Conservation (phyloP, 1,140 invertebrate species). For the Heliconius hewitsoni region DNA sequence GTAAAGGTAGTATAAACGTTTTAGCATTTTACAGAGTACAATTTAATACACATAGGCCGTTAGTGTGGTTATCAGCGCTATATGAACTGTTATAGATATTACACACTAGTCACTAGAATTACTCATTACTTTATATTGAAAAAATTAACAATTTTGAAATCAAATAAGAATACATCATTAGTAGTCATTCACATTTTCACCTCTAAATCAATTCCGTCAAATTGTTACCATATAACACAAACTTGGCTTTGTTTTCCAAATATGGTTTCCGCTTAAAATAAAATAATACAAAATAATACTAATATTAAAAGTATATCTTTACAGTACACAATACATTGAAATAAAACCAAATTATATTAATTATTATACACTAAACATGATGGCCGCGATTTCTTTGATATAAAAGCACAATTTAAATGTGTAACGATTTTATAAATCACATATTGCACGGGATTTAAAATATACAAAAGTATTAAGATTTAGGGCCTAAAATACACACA, state of each 20-base stretch:
- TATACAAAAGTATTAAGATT: conserved; percentile 19
- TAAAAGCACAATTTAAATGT: conserved; percentile 20
- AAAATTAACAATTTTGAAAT: conserved; percentile 2
- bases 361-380: conserved; percentile 29
- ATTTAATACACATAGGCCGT: neutral
- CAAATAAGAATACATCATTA: neutral
- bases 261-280: conserved; percentile 35
- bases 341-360: conserved; percentile 3
- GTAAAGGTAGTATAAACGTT: neutral
- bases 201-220: conserved; percentile 16
- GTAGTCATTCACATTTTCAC: neutral
- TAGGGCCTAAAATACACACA: conserved; percentile 22
- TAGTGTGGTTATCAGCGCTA: neutral
- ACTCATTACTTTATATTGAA: conserved; percentile 1
- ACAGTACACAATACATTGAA: conserved; percentile 6
- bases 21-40: neutral
- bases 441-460: conserved; percentile 23
- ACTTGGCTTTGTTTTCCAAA: conserved; percentile 23
- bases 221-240: neutral
- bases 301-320: conserved; percentile 29
- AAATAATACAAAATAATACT: conserved; percentile 38
- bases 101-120: conserved; percentile 10
- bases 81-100: neutral
- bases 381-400: conserved; percentile 34
- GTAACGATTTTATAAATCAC: conserved; percentile 18